Evolutionary conservation across 2,797 vertebrate species (phyloP).

Genomic region (Allobates femoralis): DNA sequence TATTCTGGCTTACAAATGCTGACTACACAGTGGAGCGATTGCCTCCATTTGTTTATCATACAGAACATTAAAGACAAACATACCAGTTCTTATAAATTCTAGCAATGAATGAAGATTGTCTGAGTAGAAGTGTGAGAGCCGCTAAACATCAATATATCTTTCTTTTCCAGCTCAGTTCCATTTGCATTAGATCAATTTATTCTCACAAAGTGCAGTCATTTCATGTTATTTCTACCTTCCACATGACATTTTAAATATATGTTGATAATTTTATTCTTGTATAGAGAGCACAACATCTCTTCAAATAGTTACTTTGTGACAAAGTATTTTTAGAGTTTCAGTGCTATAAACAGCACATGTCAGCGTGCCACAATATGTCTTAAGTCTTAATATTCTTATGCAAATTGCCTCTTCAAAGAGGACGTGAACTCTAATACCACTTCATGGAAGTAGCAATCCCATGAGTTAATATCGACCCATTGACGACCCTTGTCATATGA

Average conservation of each 20-base stretch:
- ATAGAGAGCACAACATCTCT: constrained; percentile 11
- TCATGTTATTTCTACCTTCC: constrained; percentile 12
- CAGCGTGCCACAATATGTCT: background rate
- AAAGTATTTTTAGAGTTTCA: background rate
- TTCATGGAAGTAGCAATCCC: no score
- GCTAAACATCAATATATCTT: constrained; percentile 27
- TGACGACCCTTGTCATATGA: no score
- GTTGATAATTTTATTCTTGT: constrained; percentile 47
- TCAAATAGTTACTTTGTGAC: constrained; percentile 9
- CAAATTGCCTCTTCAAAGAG: no score
- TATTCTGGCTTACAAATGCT: constrained; percentile 42
- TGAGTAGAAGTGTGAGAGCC: constrained; percentile 23
- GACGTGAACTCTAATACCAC: no score
- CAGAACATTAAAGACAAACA: constrained; percentile 46
- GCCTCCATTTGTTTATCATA: constrained; percentile 28
- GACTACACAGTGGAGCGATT: constrained; percentile 40
- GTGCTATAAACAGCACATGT: no score
- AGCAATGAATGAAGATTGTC: constrained; percentile 55
- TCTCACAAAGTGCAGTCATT: constrained; percentile 47
- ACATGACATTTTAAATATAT: constrained; percentile 48
- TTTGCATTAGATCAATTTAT: constrained; percentile 51
- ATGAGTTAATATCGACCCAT: no score
- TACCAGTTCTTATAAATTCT: constrained; percentile 48
- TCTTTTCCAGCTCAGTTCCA: constrained; percentile 25
- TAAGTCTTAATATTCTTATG: no score